Percentiles rank a stretch among this genome's conserved stretches.
These are phyloP conservation scores for Geodia barretti DNA, from an alignment of 37 sponge, comb jelly and placozoan genomes.

Conservation along the genomic window DNA sequence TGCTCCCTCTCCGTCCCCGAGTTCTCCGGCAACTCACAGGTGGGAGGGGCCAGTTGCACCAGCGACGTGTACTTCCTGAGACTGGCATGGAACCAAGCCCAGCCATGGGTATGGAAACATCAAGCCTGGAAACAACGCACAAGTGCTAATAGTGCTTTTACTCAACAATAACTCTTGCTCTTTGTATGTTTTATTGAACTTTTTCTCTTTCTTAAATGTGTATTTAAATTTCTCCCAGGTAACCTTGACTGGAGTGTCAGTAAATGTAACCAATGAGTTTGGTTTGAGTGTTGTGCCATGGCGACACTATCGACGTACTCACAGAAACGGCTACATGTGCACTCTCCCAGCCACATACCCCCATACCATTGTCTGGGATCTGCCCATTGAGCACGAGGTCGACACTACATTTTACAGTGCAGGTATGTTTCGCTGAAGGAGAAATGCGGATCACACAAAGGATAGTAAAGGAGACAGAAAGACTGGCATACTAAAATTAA, in stretches of 20 bases:
- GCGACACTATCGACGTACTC: slow-evolving; percentile 84
- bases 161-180: too few relatives aligned
- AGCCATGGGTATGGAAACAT: slow-evolving; percentile 56
- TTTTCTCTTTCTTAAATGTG: neutral
- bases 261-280: slow-evolving; percentile 74
- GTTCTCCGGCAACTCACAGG: slow-evolving; percentile 41
- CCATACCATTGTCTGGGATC: slow-evolving; percentile 54
- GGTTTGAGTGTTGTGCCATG: slow-evolving; percentile 66
- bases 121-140: too few relatives aligned
- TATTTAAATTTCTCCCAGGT: slow-evolving; percentile 29
- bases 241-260: slow-evolving; percentile 53
- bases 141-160: too few relatives aligned
- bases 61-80: slow-evolving; percentile 68
- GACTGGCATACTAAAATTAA: too few relatives aligned
- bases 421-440: too few relatives aligned
- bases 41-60: slow-evolving; percentile 61
- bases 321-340: slow-evolving; percentile 81
- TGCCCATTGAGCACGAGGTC: slow-evolving; percentile 39
- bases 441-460: neutral
- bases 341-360: slow-evolving; percentile 48
- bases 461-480: too few relatives aligned
- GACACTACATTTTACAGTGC: slow-evolving; percentile 64
- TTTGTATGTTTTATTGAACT: neutral
- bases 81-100: slow-evolving; percentile 77
- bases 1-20: slow-evolving; percentile 56